Base-by-base conservation (phyloP, 1,140 invertebrate genomes). In the Mercenaria mercenaria region DNA sequence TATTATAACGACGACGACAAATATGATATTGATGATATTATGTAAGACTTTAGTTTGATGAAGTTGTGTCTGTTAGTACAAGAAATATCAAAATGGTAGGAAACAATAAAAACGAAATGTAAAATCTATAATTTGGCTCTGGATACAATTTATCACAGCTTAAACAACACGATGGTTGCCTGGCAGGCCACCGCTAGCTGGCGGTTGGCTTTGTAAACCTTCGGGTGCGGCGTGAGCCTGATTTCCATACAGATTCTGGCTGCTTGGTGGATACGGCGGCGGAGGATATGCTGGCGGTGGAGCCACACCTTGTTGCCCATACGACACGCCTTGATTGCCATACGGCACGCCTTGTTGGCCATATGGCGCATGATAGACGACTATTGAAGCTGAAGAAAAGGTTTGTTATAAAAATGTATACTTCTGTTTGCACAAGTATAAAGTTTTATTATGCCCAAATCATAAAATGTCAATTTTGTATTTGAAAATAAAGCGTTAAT, bases 141-240 rank as follows among this genome's bases (percentile, higher is more conserved):
- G n/a, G n/a, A n/a, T 34, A 32, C 10, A 18, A 15, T 32, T 69
- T 32, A 20, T 37, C 29, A 37, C 13, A 8, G 29, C 3, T 34
- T 37, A 69, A 69, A 69, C 67, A 8, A 69, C 67, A 6, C 32
- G 67, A 26, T 69, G 67, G 37, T 69, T 69, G 10, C 67, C 67
- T 3, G 67, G 67, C 11, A 69, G 32, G 2, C 29, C 67, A 8
- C 29, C 37, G 10, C 37, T 32, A 8, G 67, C 10, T 2, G 67
- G 67, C 29, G 67, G 67, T 69, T 69, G 67, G 32, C 67, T 69
- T 34, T 69, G 67, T 34, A 69, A 8, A 34, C 67, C 67, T 23
- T 69, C 67, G 3, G 67, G 67, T 34, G 34, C 29, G 11, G 15
- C 3, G 4, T 34, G 3, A 8, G 11, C 10, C 10, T 18, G 29